These are phyloP conservation scores for Presbytis comata DNA, from an alignment of 2,797 vertebrate species.

Conservation along the genomic window DNA sequence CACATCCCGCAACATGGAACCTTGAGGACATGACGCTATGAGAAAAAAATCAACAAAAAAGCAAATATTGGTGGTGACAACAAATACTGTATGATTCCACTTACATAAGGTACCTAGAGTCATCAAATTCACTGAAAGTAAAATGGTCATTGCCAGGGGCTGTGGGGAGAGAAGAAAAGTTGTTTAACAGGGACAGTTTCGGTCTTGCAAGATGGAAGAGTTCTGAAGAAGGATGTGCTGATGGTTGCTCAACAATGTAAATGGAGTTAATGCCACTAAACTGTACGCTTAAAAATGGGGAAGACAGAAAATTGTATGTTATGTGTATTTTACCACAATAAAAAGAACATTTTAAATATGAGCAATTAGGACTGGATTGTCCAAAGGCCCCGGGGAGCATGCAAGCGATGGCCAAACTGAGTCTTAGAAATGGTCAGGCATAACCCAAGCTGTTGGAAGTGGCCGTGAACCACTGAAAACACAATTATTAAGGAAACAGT, in stretches of 20 bases:
- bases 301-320: background rate
- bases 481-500: background rate
- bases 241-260: no score
- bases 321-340: background rate
- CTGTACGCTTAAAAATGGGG: background rate
- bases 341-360: background rate
- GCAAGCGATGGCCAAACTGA: rapidly evolving
- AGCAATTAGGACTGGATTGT: background rate
- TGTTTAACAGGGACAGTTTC: background rate
- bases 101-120: background rate
- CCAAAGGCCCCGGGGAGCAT: background rate
- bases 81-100: background rate
- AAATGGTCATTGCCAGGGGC: background rate
- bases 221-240: background rate
- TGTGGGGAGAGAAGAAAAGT: background rate
- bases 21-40: background rate
- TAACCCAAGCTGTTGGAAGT: background rate
- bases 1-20: background rate
- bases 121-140: background rate
- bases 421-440: background rate
- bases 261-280: background rate
- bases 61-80: background rate
- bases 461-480: background rate
- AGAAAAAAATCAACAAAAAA: background rate
- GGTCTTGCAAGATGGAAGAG: background rate